phyloP scores from a whole-genome alignment of 2,113 vertebrate genomes.

The Anolis carolinensis region DNA sequence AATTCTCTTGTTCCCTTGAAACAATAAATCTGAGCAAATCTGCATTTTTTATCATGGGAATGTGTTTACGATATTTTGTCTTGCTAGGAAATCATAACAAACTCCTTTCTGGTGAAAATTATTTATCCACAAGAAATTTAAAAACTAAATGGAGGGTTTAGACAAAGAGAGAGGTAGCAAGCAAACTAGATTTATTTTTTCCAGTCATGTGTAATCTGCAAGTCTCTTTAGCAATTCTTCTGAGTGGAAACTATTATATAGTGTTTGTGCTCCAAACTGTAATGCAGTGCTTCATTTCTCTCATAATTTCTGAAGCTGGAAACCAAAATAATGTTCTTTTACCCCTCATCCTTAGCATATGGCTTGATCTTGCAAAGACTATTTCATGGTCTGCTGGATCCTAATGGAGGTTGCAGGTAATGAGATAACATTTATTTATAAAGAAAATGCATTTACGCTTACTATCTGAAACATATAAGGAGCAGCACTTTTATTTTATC shows the following conservation, averaged over 20 bases:
- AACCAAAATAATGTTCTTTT: constrained; percentile 74
- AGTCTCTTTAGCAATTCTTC: constrained; percentile 65
- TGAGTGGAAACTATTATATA: constrained; percentile 70
- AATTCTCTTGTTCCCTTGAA: constrained; percentile 3
- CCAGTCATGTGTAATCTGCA: constrained; percentile 56
- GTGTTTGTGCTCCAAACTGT: constrained; percentile 65
- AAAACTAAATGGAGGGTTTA: constrained; percentile 55
- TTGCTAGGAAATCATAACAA: constrained; percentile 38
- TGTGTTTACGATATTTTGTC: constrained; percentile 20
- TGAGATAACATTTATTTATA: constrained; percentile 82
- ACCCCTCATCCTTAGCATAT: constrained; percentile 63
- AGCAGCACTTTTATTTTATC: constrained; percentile 51
- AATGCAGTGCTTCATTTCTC: constrained; percentile 77
- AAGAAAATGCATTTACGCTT: constrained; percentile 74
- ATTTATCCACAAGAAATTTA: constrained; percentile 36
- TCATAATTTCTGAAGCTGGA: constrained; percentile 72
- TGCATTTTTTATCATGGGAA: constrained; percentile 22
- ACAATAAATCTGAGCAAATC: not conserved
- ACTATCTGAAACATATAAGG: constrained; percentile 66
- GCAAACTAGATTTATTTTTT: constrained; percentile 57
- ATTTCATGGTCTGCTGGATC: constrained; percentile 82
- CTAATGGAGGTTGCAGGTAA: constrained; percentile 79
- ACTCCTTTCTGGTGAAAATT: constrained; percentile 42
- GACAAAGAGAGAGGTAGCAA: constrained; percentile 50
- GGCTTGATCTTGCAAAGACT: constrained; percentile 79